phyloP scores from a whole-genome alignment of 2,113 vertebrate genomes.

The Pterocles gutturalis region DNA sequence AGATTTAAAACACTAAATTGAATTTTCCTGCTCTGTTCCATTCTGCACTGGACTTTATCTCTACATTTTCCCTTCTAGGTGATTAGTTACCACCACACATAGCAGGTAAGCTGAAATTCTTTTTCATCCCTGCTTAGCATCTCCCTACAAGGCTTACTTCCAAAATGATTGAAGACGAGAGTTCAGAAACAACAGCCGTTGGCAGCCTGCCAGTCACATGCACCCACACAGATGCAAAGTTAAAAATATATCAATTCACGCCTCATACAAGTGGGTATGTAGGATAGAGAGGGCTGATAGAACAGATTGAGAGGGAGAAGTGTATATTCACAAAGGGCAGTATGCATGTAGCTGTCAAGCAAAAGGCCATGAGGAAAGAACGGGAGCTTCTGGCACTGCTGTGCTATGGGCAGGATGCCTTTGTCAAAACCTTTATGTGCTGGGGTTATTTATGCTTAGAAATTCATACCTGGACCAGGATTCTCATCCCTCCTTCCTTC shows the following conservation, averaged over 20 bases:
- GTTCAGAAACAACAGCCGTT: conserved; percentile 52
- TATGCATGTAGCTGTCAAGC: conserved; percentile 49
- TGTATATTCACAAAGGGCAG: conserved; percentile 45
- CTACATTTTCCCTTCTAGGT: conserved; percentile 1
- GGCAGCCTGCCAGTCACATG: conserved; percentile 63
- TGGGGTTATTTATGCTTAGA: not conserved
- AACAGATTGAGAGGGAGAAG: conserved; percentile 58
- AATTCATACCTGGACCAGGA: not conserved
- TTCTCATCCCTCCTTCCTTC: not conserved
- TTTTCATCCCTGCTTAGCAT: conserved; percentile 41
- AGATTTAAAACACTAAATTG: conserved; percentile 32
- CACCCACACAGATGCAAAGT: conserved; percentile 67
- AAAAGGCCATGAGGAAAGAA: conserved; percentile 13
- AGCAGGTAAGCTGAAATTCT: conserved; percentile 65
- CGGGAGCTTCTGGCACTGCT: not conserved
- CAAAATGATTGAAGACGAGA: conserved; percentile 65
- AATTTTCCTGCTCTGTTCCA: conserved; percentile 22
- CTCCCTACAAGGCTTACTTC: conserved; percentile 44
- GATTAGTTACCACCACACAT: conserved; percentile 54
- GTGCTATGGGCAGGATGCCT: not conserved
- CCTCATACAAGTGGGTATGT: conserved; percentile 50
- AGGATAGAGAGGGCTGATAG: conserved; percentile 38
- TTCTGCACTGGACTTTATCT: conserved; percentile 19
- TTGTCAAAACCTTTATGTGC: not conserved
- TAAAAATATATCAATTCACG: conserved; percentile 67